Evolutionary conservation across 2,888 invertebrate species (phyloP).

Genomic region (Willowsia nigromaculata): DNA sequence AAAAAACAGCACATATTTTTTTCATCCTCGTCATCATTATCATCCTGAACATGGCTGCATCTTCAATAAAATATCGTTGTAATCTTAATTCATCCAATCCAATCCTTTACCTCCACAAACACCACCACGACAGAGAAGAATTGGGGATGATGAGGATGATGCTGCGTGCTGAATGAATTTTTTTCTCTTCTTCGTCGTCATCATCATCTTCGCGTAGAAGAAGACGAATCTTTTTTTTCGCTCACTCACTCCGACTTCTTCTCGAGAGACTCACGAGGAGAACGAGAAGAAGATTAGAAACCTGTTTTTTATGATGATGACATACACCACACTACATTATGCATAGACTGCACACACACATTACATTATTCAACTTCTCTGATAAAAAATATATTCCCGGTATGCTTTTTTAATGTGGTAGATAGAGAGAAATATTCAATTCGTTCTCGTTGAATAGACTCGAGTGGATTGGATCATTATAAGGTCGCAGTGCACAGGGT

Average conservation of each 20-base stretch:
- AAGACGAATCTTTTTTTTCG: too few relatives aligned
- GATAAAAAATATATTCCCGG: too few relatives aligned
- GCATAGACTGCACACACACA: not conserved
- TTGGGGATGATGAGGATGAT: not conserved
- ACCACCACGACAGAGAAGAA: not conserved
- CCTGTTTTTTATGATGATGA: conserved; percentile 71
- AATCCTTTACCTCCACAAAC: not conserved
- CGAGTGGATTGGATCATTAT: too few relatives aligned
- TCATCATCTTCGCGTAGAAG: conserved; percentile 17
- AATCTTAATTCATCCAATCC: conserved; percentile 31
- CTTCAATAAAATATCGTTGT: conserved; percentile 21
- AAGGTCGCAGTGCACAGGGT: too few relatives aligned
- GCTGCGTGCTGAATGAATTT: conserved; percentile 23
- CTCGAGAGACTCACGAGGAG: not conserved
- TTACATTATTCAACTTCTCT: conserved; percentile 3
- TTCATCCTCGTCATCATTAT: not conserved
- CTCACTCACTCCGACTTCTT: conserved; percentile 46
- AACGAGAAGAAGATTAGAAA: conserved; percentile 71
- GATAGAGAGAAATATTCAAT: not conserved
- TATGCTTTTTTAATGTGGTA: too few relatives aligned
- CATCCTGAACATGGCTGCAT: not conserved
- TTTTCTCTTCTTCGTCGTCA: conserved; percentile 40
- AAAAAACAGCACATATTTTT: not conserved
- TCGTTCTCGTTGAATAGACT: not conserved
- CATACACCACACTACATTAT: conserved; percentile 60